Evolutionary conservation across 2,113 vertebrate species (phyloP).

Genomic region (Tychaedon coryphoeus): DNA sequence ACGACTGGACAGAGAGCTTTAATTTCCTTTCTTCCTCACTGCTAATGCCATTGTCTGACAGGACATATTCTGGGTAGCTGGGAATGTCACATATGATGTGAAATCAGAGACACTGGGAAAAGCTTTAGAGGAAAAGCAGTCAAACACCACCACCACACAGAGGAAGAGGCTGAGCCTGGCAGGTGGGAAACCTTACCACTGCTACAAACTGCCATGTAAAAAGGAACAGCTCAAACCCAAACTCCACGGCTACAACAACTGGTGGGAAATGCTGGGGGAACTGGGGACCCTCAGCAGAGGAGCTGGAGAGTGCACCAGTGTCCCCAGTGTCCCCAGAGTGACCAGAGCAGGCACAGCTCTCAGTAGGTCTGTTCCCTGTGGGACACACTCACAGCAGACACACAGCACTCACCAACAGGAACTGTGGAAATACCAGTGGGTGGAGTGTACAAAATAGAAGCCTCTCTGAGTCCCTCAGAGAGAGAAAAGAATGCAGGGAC

Average conservation of each 20-base stretch:
- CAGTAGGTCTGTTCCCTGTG: accelerated
- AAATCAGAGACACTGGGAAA: background rate
- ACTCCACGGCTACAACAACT: background rate
- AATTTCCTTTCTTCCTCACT: background rate
- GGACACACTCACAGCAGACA: background rate
- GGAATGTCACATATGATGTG: background rate
- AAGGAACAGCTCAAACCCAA: background rate
- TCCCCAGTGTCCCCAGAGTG: too few relatives aligned
- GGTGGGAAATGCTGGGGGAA: background rate
- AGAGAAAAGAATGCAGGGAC: too few relatives aligned
- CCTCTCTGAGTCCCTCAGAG: too few relatives aligned
- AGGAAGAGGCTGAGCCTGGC: background rate
- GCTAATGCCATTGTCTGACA: background rate
- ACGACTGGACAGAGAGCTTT: background rate
- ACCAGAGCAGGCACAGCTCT: accelerated
- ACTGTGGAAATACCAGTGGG: background rate
- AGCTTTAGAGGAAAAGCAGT: background rate
- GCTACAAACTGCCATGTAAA: background rate
- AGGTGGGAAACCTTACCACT: background rate
- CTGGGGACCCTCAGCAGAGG: too few relatives aligned
- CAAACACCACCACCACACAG: accelerated
- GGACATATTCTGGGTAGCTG: background rate
- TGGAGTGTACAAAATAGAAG: too few relatives aligned
- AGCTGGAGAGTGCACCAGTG: too few relatives aligned
- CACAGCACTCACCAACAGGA: background rate